Base-by-base conservation (phyloP, 2,113 vertebrate species). In the Phyllostomus discolor region DNA sequence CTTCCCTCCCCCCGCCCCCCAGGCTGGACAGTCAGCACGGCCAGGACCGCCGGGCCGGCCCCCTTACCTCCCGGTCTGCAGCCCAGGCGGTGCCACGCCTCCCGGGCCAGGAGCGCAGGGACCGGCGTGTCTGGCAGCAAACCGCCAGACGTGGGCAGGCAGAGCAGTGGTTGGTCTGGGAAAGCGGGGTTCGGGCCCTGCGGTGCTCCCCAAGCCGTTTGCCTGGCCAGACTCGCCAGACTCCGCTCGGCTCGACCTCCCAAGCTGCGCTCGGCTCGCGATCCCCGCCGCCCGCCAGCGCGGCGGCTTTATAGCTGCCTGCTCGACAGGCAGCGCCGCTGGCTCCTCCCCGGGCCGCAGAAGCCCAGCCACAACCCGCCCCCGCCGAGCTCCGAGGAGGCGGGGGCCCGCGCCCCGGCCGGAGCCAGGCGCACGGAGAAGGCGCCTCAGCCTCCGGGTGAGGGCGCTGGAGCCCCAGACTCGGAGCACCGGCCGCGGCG, bases 321-420 rank as follows among this genome's bases (percentile, higher is more conserved):
- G 46, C 62, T 7, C 28, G 35, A 59, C 41, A 3, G 38, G 66
- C 83, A 24, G 38, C 57, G 54, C 73, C 20, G 22, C 96, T 95
- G 96, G 62, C 52, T 96, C 96, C 94, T 69, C 96, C 97, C 87
- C 78, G 59, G 95, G 84, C 79, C 91, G 76, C 97, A 95, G 91
- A 38, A 75, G 94, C 80, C 85, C 83, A 14, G 90, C 95, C 97
- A 92, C 64, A 86, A 8, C 88, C 93, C 88, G 91, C 91, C 90
- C 84, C 57, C 70, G 67, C 79, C 59, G 78, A 24, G 57, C 57
- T 59, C 50, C 43, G n/a, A 50, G 81, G 78, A 66, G 95, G 93
- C 80, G 93, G 93, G 93, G 85, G 89, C 80, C 33, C 22, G 83
- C 52, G 76, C 89, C 78, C 92, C 33, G 82, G 67, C 84, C 8